Percentiles rank a stretch among this genome's conserved stretches.
Conservation (phyloP, 92 coral and sea anemone genomes). For the Pocillopora grandis region DNA sequence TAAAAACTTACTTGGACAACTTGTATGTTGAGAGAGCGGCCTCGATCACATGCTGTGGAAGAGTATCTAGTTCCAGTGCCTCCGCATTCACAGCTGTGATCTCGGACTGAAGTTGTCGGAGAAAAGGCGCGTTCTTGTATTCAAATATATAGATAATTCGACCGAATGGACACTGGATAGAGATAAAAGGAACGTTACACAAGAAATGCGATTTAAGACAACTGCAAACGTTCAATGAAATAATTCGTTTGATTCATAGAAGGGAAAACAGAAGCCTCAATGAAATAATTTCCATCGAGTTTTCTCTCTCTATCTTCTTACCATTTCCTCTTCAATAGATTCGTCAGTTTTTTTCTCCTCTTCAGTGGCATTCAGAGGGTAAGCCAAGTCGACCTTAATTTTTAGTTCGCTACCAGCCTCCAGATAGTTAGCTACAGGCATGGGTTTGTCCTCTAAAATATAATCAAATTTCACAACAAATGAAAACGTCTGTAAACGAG, state of each 20-base stretch:
- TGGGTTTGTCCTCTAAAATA: conserved; percentile 77
- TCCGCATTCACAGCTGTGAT: conserved; percentile 83
- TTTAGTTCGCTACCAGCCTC: conserved; percentile 93
- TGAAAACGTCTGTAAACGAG: too few species aligned
- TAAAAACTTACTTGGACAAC: conserved; percentile 70
- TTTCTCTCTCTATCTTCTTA: background rate
- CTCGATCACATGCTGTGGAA: conserved; percentile 90
- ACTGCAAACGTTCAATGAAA: too few species aligned
- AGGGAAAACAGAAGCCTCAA: too few species aligned
- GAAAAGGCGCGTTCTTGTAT: conserved; percentile 79
- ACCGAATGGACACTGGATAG: conserved; percentile 86
- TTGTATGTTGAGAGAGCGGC: conserved; percentile 97
- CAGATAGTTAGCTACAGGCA: conserved; percentile 85
- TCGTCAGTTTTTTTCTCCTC: conserved; percentile 36
- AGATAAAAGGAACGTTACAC: background rate
- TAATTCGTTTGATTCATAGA: too few species aligned
- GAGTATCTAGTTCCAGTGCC: conserved; percentile 84
- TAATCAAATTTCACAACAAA: background rate
- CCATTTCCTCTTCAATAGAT: conserved; percentile 34
- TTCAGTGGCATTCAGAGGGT: conserved; percentile 67
- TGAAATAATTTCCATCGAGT: background rate
- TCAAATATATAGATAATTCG: conserved; percentile 86
- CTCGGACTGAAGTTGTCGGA: conserved; percentile 77
- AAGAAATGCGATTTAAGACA: too few species aligned
- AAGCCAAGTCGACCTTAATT: conserved; percentile 83